phyloP scores from a whole-genome alignment of 2,113 vertebrate species.

The Lampris incognitus region DNA sequence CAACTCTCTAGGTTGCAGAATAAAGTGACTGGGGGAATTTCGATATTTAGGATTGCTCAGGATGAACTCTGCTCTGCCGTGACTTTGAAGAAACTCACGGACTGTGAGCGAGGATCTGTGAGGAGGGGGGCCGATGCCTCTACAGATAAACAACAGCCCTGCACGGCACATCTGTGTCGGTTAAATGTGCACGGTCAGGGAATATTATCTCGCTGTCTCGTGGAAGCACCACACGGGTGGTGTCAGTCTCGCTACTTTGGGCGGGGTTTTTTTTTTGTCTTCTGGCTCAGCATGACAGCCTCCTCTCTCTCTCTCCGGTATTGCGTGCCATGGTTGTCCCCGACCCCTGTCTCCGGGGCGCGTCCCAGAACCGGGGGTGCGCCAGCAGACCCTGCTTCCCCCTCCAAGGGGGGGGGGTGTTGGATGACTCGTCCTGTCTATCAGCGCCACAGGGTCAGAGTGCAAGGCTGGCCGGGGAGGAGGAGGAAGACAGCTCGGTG shows the following conservation, averaged over 20 bases:
- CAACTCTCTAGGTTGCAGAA: slow-evolving; percentile 25
- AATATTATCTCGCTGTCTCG: not conserved
- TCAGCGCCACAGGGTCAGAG: not conserved
- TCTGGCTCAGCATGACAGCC: not conserved
- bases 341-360: not conserved
- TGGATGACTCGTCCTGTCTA: not conserved
- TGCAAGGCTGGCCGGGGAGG: not conserved
- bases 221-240: not conserved
- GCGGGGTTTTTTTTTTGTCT: not conserved
- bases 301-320: not conserved
- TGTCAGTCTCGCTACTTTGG: not conserved
- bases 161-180: too few relatives aligned
- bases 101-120: too few relatives aligned
- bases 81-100: too few relatives aligned
- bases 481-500: slow-evolving; percentile 12
- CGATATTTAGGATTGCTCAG: too few relatives aligned
- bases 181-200: too few relatives aligned
- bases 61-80: too few relatives aligned
- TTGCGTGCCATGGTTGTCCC: not conserved
- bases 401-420: not conserved
- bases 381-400: not conserved
- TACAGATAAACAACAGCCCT: too few relatives aligned
- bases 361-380: not conserved
- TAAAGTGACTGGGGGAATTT: not conserved
- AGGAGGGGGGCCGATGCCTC: too few relatives aligned